phyloP scores from a whole-genome alignment of 1,140 invertebrate genomes.

The Vanessa atalanta region DNA sequence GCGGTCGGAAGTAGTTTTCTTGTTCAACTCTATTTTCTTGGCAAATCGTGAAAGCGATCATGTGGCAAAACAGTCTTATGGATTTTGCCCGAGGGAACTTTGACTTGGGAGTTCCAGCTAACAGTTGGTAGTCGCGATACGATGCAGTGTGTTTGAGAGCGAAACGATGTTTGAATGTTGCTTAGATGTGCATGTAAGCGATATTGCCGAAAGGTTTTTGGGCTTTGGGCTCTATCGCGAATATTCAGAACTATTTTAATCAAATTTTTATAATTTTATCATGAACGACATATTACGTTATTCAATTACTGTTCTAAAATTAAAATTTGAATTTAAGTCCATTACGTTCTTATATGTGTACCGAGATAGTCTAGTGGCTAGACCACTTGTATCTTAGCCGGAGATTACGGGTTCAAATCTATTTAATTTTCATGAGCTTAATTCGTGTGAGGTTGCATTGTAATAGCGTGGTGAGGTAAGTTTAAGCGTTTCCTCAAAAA shows the following conservation, averaged over 20 bases:
- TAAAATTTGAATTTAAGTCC: no score
- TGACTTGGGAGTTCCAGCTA: conserved; percentile 65
- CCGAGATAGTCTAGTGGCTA: no score
- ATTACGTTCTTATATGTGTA: no score
- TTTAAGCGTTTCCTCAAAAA: no score
- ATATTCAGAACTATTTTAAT: conserved; percentile 31
- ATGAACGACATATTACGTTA: no score
- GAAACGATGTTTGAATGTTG: conserved; percentile 71
- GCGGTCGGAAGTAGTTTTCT: conserved; percentile 64
- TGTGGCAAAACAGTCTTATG: conserved; percentile 76
- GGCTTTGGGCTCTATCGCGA: conserved; percentile 23
- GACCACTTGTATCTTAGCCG: no score
- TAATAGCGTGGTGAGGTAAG: no score
- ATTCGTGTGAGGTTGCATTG: no score
- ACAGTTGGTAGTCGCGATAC: conserved; percentile 43
- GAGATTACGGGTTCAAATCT: no score
- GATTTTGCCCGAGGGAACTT: conserved; percentile 75
- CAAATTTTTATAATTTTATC: conserved; percentile 19
- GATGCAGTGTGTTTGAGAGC: conserved; percentile 70
- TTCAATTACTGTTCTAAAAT: no score
- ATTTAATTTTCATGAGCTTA: no score
- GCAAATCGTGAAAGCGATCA: conserved; percentile 78
- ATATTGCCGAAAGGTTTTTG: conserved; percentile 50
- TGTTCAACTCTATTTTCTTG: conserved; percentile 75
- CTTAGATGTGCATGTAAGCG: conserved; percentile 60